phyloP scores from a whole-genome alignment of 2,113 vertebrate genomes.

The Paradoxurus hermaphroditus region DNA sequence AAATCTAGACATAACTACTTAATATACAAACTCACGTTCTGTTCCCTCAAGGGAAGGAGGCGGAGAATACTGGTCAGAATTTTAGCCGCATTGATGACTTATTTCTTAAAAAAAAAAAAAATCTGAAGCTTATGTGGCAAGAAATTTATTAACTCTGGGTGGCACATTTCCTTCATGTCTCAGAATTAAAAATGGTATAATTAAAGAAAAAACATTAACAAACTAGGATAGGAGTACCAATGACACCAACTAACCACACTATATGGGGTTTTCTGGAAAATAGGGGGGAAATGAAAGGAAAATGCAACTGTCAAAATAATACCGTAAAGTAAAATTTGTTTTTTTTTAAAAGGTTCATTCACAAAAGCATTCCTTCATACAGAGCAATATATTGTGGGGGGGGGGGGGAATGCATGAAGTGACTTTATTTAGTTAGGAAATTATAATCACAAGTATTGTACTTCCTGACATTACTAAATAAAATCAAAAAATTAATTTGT shows the following conservation, averaged over 20 bases:
- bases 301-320: background rate
- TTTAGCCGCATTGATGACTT: background rate
- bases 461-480: background rate
- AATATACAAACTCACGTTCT: background rate
- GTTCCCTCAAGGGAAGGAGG: background rate
- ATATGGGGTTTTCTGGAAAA: background rate
- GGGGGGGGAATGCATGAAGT: background rate
- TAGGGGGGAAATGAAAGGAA: background rate
- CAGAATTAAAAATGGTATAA: background rate
- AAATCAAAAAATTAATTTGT: background rate
- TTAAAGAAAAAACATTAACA: background rate
- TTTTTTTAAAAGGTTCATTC: background rate
- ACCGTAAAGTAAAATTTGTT: background rate
- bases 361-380: background rate
- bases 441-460: background rate
- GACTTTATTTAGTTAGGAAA: background rate
- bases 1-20: background rate
- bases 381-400: background rate
- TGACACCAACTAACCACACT: background rate
- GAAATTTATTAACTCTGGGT: background rate
- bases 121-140: background rate
- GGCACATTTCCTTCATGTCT: background rate
- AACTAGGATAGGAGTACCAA: background rate
- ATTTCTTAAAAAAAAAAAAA: background rate
- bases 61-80: background rate